phyloP scores from a whole-genome alignment of 2,797 vertebrate genomes.

The Coregonus sp. region DNA sequence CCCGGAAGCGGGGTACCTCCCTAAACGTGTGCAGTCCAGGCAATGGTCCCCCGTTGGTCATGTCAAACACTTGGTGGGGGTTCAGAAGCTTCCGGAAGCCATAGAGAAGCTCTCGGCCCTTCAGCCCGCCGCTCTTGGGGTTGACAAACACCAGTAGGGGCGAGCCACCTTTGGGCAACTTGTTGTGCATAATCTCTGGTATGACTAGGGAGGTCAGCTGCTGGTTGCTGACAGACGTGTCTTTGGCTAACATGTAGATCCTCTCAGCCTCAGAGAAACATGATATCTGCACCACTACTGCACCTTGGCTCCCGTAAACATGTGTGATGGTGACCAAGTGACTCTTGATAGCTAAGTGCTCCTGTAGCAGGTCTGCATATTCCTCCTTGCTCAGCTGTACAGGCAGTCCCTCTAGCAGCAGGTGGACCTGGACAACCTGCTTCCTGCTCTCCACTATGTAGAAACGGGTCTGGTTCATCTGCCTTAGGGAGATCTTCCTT shows the following conservation, averaged over 20 bases:
- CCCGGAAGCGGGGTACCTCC: conserved; percentile 83
- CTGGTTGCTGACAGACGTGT: conserved; percentile 80
- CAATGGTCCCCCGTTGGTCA: conserved; percentile 89
- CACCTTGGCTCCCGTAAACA: conserved; percentile 89
- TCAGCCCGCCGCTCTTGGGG: conserved; percentile 91
- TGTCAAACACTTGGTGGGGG: conserved; percentile 95
- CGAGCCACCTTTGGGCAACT: conserved; percentile 72
- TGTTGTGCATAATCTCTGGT: conserved; percentile 79
- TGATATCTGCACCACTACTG: conserved; percentile 81
- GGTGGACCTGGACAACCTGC: conserved; percentile 67
- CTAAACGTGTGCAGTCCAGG: conserved; percentile 89
- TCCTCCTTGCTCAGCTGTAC: conserved; percentile 76
- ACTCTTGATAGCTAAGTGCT: conserved; percentile 85
- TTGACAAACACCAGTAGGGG: conserved; percentile 94
- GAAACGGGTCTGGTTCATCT: conserved; percentile 93
- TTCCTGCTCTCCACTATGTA: conserved; percentile 80
- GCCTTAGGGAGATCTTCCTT: conserved; percentile 87
- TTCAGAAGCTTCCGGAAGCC: conserved; percentile 93
- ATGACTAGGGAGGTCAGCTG: conserved; percentile 82
- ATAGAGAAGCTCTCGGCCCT: conserved; percentile 89
- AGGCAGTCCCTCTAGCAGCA: conserved; percentile 88
- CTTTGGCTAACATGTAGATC: conserved; percentile 90
- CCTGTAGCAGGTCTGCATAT: conserved; percentile 80
- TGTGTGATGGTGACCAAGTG: conserved; percentile 85
- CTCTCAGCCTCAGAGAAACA: conserved; percentile 93